Conservation (phyloP, 2,888 invertebrate species). For the Spatulosminthurus flaviceps region DNA sequence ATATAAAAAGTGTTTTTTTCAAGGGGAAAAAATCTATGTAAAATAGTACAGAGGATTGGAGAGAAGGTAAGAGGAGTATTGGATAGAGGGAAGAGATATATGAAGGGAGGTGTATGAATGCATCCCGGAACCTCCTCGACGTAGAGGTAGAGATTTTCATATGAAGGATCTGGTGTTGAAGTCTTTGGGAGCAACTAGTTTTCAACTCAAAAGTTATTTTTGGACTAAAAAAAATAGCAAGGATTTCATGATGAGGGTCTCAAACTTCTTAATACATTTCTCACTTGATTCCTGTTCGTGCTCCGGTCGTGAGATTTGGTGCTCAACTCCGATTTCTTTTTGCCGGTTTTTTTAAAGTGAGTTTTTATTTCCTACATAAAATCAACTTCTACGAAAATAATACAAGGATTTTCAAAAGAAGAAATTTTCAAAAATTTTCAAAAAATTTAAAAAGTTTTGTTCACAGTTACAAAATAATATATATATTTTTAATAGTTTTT, state of each 20-base stretch:
- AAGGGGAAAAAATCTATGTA: too few species aligned
- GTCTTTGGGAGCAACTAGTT: constrained; percentile 8
- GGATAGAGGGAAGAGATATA: background rate
- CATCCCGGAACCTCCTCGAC: constrained; percentile 21
- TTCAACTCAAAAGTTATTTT: constrained; percentile 48
- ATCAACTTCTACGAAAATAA: too few species aligned
- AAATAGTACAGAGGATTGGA: too few species aligned
- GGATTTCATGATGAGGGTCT: constrained; percentile 23
- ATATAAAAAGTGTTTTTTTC: too few species aligned
- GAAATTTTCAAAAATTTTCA: background rate
- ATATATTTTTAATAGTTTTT: constrained; percentile 13
- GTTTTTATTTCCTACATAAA: constrained; percentile 5
- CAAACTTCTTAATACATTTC: constrained; percentile 31
- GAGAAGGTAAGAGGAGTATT: background rate
- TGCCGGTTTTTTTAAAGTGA: constrained; percentile 51
- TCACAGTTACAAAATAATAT: too few species aligned
- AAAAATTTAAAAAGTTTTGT: constrained; percentile 7
- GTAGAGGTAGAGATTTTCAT: background rate
- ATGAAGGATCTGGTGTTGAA: constrained; percentile 9
- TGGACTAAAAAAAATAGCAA: constrained; percentile 29
- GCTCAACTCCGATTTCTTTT: constrained; percentile 49
- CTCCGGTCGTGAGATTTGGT: constrained; percentile 46
- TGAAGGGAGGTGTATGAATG: background rate
- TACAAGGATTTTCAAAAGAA: background rate
- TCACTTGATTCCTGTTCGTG: constrained; percentile 50